Evolutionary conservation across 2,113 vertebrate genomes (phyloP), one percentile per base, ranked within the genome.

Genomic region (Pseudolaguvia tuberculata): DNA sequence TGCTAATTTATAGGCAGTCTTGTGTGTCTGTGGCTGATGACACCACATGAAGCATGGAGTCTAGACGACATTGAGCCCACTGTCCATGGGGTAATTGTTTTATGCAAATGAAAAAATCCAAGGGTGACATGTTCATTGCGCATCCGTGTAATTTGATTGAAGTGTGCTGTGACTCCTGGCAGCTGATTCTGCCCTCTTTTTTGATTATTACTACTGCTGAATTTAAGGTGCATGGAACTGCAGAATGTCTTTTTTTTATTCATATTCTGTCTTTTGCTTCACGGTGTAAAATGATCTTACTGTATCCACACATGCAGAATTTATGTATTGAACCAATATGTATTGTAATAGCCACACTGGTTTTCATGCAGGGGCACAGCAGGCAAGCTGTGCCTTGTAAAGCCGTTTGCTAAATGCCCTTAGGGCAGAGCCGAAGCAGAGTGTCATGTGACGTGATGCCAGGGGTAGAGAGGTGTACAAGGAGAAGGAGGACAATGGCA

Each of bases 1-100:
- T 91, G 92, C 92, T 96, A 94, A 96, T 96, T 96, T 95, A 95
- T 93, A 93, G 90, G 89, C 88, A 92, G 88, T 90, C 90, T 92
- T 88, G 89, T 92, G 91, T 90, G 89, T 93, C 88, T 91, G 87
- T 87, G 90, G 92, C 93, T 92, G 94, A 88, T 45, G 85, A 93
- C 93, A 93, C 85, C 87, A 89, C 90, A 88, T 70, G 90, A 94
- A 92, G 91, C 91, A 93, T 92, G 92, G 92, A 89, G 93, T 95
- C 93, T 93, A 92, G 92, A 95, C 92, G 92, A 94, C 92, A 94
- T 91, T 84, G 78, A 93, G 93, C 91, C 90, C 88, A 80, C 87
- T 88, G 87, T 91, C 89, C 83, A 84, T 72, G 85, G 86, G 89
- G 91, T 93, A 95, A 95, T 92, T 93, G 92, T 93, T 94, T 93